Conservation (phyloP, 2,888 invertebrate species). For the Oscheius sp. region DNA sequence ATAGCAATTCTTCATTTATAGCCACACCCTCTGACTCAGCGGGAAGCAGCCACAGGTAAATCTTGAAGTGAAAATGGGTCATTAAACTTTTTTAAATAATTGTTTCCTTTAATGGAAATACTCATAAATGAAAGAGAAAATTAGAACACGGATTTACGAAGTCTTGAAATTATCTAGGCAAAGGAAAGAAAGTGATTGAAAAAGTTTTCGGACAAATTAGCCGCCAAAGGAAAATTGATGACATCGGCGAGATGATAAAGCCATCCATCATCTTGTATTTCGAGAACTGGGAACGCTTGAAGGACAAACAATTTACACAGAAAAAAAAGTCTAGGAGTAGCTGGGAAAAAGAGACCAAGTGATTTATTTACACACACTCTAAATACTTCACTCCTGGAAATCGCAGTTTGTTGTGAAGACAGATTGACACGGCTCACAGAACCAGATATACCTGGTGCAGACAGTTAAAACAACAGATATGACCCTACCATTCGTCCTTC, state of each 20-base stretch:
- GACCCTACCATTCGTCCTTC: conserved; percentile 21
- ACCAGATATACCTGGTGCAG: conserved; percentile 31
- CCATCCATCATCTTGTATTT: conserved; percentile 6
- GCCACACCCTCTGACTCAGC: conserved; percentile 26
- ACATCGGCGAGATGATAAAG: conserved; percentile 10
- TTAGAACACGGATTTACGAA: not conserved
- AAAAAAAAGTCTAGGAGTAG: not conserved
- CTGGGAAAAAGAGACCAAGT: not conserved
- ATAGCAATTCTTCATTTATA: conserved; percentile 22
- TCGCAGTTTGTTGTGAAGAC: conserved; percentile 23
- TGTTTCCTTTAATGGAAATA: not conserved
- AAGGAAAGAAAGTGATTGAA: not conserved
- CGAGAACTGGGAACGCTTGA: not conserved
- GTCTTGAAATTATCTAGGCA: not conserved
- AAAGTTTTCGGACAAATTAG: conserved; percentile 15
- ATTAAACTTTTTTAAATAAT: not conserved
- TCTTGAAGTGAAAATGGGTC: conserved; percentile 3
- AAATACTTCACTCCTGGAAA: conserved; percentile 13
- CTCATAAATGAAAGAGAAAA: not conserved
- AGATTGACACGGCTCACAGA: conserved; percentile 31
- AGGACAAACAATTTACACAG: conserved; percentile 6
- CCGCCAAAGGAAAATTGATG: conserved; percentile 32
- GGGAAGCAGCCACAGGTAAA: not conserved
- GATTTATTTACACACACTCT: conserved; percentile 1
- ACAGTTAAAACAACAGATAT: not conserved